These are phyloP conservation scores for Drosophila eohydei DNA, from an alignment of 2,888 invertebrate species.

Conservation along the genomic window DNA sequence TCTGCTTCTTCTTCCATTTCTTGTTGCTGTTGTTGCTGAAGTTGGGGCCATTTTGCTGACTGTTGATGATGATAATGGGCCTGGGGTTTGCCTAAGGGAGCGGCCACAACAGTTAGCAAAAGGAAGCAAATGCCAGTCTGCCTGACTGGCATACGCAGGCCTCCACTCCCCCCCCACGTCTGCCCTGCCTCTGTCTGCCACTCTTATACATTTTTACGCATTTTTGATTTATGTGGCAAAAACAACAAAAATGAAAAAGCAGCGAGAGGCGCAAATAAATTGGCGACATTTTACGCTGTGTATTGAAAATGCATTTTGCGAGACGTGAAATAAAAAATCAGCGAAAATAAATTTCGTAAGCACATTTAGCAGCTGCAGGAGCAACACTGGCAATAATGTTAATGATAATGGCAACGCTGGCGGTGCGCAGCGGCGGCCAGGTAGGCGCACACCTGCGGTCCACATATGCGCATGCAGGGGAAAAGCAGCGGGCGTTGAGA, in stretches of 20 bases:
- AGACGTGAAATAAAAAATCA: slow-evolving; percentile 12
- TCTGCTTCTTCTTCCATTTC: slow-evolving; percentile 9
- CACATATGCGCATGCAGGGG: slow-evolving; percentile 59
- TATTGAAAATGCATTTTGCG: slow-evolving; percentile 73
- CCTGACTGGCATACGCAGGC: slow-evolving; percentile 21
- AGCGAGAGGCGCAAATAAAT: slow-evolving; percentile 59
- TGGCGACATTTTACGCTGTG: slow-evolving; percentile 59
- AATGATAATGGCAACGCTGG: slow-evolving; percentile 70
- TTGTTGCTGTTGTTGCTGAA: slow-evolving; percentile 43
- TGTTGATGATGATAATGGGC: slow-evolving; percentile 79
- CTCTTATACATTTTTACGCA: slow-evolving; percentile 73
- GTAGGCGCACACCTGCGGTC: slow-evolving; percentile 61
- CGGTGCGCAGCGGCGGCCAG: neutral
- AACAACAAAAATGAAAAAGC: slow-evolving; percentile 9
- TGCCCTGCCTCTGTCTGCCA: neutral
- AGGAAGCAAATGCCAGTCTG: slow-evolving; percentile 26
- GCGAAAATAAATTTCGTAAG: slow-evolving; percentile 25
- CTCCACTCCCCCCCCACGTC: neutral
- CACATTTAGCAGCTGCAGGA: slow-evolving; percentile 61
- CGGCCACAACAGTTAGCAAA: slow-evolving; percentile 5
- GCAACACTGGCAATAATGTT: slow-evolving; percentile 62
- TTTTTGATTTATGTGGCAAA: slow-evolving; percentile 75
- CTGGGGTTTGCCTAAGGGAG: slow-evolving; percentile 52
- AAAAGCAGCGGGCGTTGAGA: slow-evolving; percentile 4
- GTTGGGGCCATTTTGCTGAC: slow-evolving; percentile 76